Evolutionary conservation across 2,888 invertebrate species (phyloP).

Genomic region (Agrypnus murinus): DNA sequence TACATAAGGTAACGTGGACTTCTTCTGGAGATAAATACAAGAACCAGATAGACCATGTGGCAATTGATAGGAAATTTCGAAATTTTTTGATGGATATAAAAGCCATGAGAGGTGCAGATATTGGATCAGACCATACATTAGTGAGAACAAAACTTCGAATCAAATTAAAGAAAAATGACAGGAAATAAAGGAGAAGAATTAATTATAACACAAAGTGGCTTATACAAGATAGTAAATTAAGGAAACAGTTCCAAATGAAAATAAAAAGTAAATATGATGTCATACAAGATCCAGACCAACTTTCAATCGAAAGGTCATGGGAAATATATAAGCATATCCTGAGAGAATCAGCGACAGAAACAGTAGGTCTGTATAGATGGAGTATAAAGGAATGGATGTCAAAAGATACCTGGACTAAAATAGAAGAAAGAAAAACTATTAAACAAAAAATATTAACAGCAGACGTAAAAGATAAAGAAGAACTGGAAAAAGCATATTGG

Average conservation of each 20-base stretch:
- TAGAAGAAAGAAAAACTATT: slow-evolving; percentile 9
- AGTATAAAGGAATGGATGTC: slow-evolving; percentile 5
- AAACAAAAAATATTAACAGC: slow-evolving; percentile 2
- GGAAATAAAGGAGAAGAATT: not conserved
- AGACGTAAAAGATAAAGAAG: not conserved
- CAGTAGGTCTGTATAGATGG: not conserved
- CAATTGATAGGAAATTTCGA: no score
- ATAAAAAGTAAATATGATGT: slow-evolving; percentile 4
- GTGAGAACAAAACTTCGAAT: no score
- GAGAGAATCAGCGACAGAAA: slow-evolving; percentile 4
- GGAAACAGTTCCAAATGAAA: slow-evolving; percentile 7
- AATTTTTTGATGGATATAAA: no score
- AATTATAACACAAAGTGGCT: not conserved
- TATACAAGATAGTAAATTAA: slow-evolving; percentile 1
- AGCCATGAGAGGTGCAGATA: no score
- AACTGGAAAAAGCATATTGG: no score
- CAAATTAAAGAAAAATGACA: no score
- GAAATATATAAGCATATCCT: no score
- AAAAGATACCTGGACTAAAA: slow-evolving; percentile 8
- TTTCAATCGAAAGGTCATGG: not conserved
- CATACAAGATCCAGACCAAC: not conserved
- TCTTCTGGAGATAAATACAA: no score
- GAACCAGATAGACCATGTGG: no score
- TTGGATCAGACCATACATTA: no score
- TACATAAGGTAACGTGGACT: no score